Base-by-base conservation (phyloP, 2,888 invertebrate genomes). In the Epirrhoe alternata region DNA sequence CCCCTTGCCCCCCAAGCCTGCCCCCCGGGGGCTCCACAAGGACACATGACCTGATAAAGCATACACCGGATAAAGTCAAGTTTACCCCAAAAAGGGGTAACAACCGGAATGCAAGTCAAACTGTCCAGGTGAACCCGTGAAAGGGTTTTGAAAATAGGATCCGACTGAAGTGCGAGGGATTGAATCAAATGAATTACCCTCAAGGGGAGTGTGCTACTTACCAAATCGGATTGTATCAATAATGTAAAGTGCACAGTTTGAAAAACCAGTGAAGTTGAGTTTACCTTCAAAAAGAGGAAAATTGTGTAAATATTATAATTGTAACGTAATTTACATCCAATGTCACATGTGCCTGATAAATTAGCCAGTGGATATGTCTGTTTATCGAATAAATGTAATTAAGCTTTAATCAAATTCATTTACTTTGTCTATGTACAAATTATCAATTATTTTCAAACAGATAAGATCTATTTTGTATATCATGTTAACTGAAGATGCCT, bases 1-100 rank as follows among this genome's bases (percentile, higher is more conserved):
- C 24, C 89, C 89, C 5, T 83, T 87, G 38, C 90, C 90, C 5
- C 91, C 90, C 54, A 90, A 89, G 56, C 90, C 90, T 6, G 14
- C 84, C 3, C 85, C 78, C 42, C 73, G 88, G 24, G 62, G 3
- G 66, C 63, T 31, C 59, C 62, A 66, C 35, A 47, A 42, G 38
- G 24, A 47, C 47, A 31, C 47, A 10, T 50, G 24, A 50, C 47
- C 6, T n/a, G 45, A 16, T 16, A 1, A 7, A 16, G 6, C 14
- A 47, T 16, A 5, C 5, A 47, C 16, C 6, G 47, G 14, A 16
- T 3, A 47, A 47, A 47, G 47, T 35, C 35, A 35, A 35, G 35
- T 35, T 35, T 35, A 35, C 35, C 10, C 35, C n/a, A 42, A 12
- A 38, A 38, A 38, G 5, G 45, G 45, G 14, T 14, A n/a, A 45